Evolutionary conservation across 2,888 invertebrate genomes (phyloP).

Genomic region (Eucera pruinosa): DNA sequence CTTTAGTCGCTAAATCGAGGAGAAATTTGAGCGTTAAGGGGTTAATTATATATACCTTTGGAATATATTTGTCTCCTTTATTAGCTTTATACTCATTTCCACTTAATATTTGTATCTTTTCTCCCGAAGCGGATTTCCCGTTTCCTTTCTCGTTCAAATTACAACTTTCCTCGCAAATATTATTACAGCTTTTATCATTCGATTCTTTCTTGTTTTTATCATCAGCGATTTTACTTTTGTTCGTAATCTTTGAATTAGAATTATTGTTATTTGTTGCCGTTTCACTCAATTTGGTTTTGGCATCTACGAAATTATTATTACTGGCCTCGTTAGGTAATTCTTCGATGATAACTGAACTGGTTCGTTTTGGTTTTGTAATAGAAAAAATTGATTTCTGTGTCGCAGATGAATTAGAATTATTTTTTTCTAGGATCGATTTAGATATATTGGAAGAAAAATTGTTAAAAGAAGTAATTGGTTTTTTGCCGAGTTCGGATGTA

Average conservation of each 20-base stretch:
- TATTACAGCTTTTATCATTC: slow-evolving; percentile 1
- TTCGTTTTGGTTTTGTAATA: slow-evolving; percentile 25
- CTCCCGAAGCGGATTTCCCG: not conserved
- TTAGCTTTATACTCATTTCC: slow-evolving; percentile 36
- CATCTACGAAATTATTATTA: not conserved
- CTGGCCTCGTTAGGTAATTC: slow-evolving; percentile 65
- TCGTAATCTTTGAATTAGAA: not conserved
- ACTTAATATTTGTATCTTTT: slow-evolving; percentile 27
- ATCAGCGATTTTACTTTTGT: not conserved
- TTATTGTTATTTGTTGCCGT: not conserved
- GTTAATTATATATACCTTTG: slow-evolving; percentile 24
- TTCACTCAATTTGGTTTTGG: not conserved
- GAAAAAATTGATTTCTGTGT: slow-evolving; percentile 65
- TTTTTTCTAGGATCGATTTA: not conserved
- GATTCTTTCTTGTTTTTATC: not conserved
- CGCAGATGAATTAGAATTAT: not conserved
- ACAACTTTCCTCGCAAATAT: not conserved
- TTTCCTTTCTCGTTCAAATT: slow-evolving; percentile 1
- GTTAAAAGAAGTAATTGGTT: not conserved
- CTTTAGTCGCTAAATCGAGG: too few relatives aligned
- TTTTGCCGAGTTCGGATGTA: not conserved
- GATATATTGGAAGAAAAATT: not conserved
- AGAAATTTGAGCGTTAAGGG: too few relatives aligned
- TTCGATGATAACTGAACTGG: slow-evolving; percentile 66
- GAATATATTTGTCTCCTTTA: slow-evolving; percentile 34